Evolutionary conservation across 2,888 invertebrate species (phyloP).

Genomic region (Sesamia inferens): DNA sequence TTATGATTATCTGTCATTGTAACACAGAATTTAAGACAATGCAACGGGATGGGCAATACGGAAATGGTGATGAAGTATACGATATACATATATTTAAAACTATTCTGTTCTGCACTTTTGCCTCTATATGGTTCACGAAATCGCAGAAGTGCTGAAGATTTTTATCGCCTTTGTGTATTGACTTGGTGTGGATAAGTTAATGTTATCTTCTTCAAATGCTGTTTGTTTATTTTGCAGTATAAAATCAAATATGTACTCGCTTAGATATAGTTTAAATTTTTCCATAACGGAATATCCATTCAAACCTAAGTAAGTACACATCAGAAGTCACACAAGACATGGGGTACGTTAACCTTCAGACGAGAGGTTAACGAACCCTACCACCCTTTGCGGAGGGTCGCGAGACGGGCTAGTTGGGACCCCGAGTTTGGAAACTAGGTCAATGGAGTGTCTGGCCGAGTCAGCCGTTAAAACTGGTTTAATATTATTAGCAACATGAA

Average conservation of each 20-base stretch:
- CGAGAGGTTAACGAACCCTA: constrained; percentile 65
- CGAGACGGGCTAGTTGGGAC: constrained; percentile 61
- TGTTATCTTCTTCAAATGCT: constrained; percentile 6
- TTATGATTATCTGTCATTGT: constrained; percentile 28
- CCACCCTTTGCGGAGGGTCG: constrained; percentile 65
- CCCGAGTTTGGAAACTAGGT: constrained; percentile 66
- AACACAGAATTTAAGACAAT: constrained; percentile 9
- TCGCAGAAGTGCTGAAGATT: neutral
- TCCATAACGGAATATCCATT: neutral
- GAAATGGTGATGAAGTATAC: neutral
- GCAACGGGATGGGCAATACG: neutral
- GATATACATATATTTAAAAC: neutral
- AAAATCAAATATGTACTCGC: neutral
- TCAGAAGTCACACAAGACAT: neutral
- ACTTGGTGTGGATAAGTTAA: neutral
- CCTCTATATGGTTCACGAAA: too few species aligned
- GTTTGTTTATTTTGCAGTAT: constrained; percentile 1
- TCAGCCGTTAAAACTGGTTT: constrained; percentile 8
- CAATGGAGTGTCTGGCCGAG: constrained; percentile 51
- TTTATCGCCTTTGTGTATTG: neutral
- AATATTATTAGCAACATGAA: constrained; percentile 5
- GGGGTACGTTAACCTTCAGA: constrained; percentile 72
- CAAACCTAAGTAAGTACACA: neutral
- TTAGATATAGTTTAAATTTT: neutral
- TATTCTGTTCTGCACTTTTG: neutral